Percentiles rank a stretch among this genome's conserved stretches.
Evolutionary conservation across 2,888 invertebrate genomes (phyloP).

Genomic region (Agrotis ipsilon): DNA sequence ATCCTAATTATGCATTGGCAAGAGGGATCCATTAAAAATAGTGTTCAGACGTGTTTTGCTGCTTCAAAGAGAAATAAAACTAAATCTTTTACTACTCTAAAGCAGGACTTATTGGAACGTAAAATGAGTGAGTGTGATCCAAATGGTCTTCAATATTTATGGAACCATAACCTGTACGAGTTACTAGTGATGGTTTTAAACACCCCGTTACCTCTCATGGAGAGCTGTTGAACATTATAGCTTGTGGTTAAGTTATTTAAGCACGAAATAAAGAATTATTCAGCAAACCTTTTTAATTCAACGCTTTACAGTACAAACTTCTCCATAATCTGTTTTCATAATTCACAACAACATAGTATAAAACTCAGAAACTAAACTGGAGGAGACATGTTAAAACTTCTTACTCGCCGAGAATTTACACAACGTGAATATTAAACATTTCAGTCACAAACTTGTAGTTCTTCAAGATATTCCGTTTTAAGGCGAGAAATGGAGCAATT

Average conservation of each 20-base stretch:
- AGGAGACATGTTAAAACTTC: slow-evolving; percentile 17
- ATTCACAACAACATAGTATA: background rate
- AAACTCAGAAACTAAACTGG: slow-evolving; percentile 14
- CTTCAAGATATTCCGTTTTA: slow-evolving; percentile 30
- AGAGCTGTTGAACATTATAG: too few relatives aligned
- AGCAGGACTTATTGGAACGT: too few relatives aligned
- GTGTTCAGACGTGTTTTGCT: background rate
- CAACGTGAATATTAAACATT: slow-evolving; percentile 40
- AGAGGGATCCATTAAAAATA: too few relatives aligned
- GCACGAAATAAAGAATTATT: background rate
- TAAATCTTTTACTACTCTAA: too few relatives aligned
- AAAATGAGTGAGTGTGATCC: too few relatives aligned
- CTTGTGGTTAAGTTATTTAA: too few relatives aligned
- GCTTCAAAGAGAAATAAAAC: too few relatives aligned
- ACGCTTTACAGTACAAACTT: background rate
- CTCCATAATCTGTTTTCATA: slow-evolving; percentile 3
- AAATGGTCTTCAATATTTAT: too few relatives aligned
- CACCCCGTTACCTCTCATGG: too few relatives aligned
- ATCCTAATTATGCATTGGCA: too few relatives aligned
- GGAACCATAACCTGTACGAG: too few relatives aligned
- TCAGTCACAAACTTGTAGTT: slow-evolving; percentile 33
- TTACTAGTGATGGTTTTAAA: too few relatives aligned
- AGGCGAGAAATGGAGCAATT: slow-evolving; percentile 36
- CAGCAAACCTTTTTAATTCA: background rate
- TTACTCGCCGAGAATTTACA: slow-evolving; percentile 30